A percentile compares a stretch with the other conserved stretches of the same genome.
phyloP scores from a whole-genome alignment of 2,797 vertebrate genomes.

The Parambassis ranga region DNA sequence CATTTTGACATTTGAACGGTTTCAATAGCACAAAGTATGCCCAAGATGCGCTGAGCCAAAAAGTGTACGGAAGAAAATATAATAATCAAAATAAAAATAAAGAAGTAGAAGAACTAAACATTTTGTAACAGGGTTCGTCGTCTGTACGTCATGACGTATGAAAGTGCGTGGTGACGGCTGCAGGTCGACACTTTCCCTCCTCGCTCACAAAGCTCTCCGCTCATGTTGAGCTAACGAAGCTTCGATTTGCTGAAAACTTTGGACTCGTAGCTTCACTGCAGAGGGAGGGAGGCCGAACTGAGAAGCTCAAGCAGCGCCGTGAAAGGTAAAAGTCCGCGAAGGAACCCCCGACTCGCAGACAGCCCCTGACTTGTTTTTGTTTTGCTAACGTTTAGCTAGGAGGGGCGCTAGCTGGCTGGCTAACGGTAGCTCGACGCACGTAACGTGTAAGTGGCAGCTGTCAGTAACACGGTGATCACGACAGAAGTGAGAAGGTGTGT shows the following conservation, averaged over 20 bases:
- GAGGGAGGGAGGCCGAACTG: neutral
- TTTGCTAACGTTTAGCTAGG: slow-evolving; percentile 46
- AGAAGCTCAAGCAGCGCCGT: too few relatives aligned
- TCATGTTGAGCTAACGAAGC: slow-evolving; percentile 21
- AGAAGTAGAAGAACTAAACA: too few relatives aligned
- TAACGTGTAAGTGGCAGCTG: neutral
- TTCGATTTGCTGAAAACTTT: neutral
- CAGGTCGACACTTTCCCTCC: slow-evolving; percentile 63
- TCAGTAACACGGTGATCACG: fast-evolving
- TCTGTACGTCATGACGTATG: slow-evolving; percentile 20
- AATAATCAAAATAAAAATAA: too few relatives aligned
- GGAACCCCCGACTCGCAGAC: too few relatives aligned
- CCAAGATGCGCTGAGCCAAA: too few relatives aligned
- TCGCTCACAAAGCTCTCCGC: slow-evolving; percentile 44
- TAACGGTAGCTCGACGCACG: slow-evolving; percentile 33
- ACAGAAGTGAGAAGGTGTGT: too few relatives aligned
- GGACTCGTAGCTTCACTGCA: neutral
- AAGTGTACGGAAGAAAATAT: too few relatives aligned
- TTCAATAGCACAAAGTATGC: too few relatives aligned
- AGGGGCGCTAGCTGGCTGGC: slow-evolving; percentile 9
- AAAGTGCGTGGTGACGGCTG: slow-evolving; percentile 15
- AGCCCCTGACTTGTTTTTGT: slow-evolving; percentile 1
- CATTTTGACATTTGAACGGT: too few relatives aligned
- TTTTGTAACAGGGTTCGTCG: neutral
- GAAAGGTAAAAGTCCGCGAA: slow-evolving; percentile 12